phyloP scores from a whole-genome alignment of 2,797 vertebrate genomes.

The Varecia variegata region DNA sequence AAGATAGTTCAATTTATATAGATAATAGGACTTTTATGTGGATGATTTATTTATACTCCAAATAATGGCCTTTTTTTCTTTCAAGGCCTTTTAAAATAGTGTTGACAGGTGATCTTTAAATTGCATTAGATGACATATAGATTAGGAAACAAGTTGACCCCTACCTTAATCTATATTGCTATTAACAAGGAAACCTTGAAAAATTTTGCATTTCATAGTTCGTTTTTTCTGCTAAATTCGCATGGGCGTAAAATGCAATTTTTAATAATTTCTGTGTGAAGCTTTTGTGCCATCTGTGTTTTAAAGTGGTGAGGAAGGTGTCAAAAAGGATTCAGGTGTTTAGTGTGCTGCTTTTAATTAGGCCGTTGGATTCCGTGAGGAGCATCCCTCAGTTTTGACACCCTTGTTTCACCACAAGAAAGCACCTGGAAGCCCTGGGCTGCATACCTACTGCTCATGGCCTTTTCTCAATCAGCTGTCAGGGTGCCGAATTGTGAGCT shows the following conservation, averaged over 20 bases:
- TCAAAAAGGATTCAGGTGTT: not conserved
- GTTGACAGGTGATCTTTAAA: not conserved
- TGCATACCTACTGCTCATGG: not conserved
- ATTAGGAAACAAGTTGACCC: not conserved
- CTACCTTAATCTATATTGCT: not conserved
- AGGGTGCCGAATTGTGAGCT: not conserved
- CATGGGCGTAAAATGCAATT: not conserved
- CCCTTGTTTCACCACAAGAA: not conserved
- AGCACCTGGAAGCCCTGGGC: not conserved
- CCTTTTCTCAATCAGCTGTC: not conserved
- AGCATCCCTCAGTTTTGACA: not conserved
- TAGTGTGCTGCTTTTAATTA: not conserved
- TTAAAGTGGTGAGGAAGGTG: not conserved
- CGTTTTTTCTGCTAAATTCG: not conserved
- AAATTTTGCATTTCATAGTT: not conserved
- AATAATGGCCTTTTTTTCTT: not conserved
- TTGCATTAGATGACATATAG: not conserved
- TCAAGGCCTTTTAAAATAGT: not conserved
- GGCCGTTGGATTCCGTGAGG: not conserved
- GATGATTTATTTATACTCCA: conserved; percentile 16
- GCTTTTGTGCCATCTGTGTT: not conserved
- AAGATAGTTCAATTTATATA: conserved; percentile 36
- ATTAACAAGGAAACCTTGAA: not conserved
- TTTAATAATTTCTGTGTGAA: not conserved
- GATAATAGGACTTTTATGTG: not conserved